A percentile compares a stretch with the other conserved stretches of the same genome.
These are phyloP conservation scores for Channa striata DNA, from an alignment of 2,797 vertebrate species.

Conservation along the genomic window DNA sequence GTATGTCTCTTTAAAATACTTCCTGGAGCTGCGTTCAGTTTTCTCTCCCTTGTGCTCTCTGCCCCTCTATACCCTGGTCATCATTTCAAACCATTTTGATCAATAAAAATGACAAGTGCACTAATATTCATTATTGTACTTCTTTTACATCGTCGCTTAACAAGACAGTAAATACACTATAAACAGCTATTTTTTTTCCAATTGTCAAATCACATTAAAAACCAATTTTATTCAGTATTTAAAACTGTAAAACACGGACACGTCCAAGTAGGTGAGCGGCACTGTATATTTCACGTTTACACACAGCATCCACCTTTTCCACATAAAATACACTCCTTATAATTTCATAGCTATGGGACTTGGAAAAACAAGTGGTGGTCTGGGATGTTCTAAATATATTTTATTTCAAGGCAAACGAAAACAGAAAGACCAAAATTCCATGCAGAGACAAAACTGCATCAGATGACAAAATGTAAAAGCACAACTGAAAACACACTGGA, in stretches of 20 bases:
- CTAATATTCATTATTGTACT: no score
- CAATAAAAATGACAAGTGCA: no score
- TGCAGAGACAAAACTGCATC: not conserved
- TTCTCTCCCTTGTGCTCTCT: no score
- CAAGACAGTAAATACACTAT: no score
- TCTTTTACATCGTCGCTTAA: no score
- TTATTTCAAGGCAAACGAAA: not conserved
- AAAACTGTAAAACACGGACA: no score
- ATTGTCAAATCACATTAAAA: not conserved
- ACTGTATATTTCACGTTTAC: no score
- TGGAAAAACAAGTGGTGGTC: not conserved
- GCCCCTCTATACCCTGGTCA: no score
- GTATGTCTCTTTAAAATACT: no score
- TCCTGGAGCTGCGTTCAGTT: no score
- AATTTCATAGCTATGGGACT: conserved; percentile 5
- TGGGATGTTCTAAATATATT: not conserved
- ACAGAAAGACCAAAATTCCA: not conserved
- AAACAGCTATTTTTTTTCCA: no score
- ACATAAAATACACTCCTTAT: conserved; percentile 11
- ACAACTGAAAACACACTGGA: not conserved
- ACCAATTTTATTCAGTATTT: not conserved
- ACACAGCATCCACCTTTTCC: not conserved
- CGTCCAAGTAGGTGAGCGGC: not conserved
- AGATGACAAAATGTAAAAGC: not conserved
- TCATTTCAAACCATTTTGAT: no score